Evolutionary conservation across 1,140 invertebrate genomes (phyloP).

Genomic region (Heliconius hewitsoni): DNA sequence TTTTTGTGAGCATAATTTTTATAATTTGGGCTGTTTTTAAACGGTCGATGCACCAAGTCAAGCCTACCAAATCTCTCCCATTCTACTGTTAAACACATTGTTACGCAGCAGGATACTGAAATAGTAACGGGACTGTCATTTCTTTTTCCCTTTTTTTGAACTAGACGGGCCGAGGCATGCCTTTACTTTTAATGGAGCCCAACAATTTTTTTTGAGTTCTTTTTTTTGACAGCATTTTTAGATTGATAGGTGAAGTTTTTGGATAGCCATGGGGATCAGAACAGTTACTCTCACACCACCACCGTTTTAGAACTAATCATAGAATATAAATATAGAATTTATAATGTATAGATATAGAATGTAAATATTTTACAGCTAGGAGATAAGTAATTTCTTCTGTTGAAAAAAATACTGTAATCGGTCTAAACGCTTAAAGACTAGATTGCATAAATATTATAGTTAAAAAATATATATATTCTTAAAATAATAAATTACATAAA

Average conservation of each 20-base stretch:
- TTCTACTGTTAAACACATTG: constrained; percentile 44
- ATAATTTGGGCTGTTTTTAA: not conserved
- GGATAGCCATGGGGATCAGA: not conserved
- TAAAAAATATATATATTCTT: no score
- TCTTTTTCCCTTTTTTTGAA: constrained; percentile 66
- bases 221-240: constrained; percentile 43
- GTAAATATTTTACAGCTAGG: not conserved
- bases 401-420: no score
- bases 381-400: no score
- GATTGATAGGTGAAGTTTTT: not conserved
- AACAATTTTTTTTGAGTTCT: constrained; percentile 34
- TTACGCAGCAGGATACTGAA: constrained; percentile 59
- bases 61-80: constrained; percentile 37
- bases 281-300: not conserved
- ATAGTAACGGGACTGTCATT: constrained; percentile 70
- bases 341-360: not conserved
- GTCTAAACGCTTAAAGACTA: no score
- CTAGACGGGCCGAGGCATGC: constrained; percentile 53
- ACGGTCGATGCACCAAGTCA: not conserved
- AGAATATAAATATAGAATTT: not conserved
- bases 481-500: not conserved
- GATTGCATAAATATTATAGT: no score
- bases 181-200: constrained; percentile 69
- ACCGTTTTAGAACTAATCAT: not conserved
- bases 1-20: no score